Conservation (phyloP, 2,888 invertebrate species). For the Himalopsyche anomala region DNA sequence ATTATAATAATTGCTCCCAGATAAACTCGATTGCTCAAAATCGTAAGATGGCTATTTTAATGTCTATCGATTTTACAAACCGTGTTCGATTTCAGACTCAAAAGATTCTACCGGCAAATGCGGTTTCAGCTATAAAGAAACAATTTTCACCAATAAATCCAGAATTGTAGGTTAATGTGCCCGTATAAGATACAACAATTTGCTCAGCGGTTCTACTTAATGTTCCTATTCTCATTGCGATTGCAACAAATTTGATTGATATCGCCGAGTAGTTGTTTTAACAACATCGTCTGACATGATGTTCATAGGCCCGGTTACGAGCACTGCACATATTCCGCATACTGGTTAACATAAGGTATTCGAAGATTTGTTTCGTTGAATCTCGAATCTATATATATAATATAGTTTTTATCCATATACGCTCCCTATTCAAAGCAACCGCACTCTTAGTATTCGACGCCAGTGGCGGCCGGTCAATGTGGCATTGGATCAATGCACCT, state of each 20-base stretch:
- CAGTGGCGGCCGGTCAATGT: too few species aligned
- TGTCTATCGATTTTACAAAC: constrained; percentile 39
- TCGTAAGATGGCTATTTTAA: constrained; percentile 16
- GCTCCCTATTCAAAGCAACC: too few species aligned
- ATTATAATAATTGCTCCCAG: constrained; percentile 32
- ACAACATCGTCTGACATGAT: not conserved
- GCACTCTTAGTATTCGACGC: too few species aligned
- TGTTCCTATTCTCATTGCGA: constrained; percentile 22
- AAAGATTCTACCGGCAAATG: constrained; percentile 6
- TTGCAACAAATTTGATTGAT: not conserved
- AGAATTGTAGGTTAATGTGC: constrained; percentile 38
- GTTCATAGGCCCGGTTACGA: too few species aligned
- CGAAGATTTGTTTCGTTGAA: too few species aligned
- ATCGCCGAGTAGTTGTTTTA: constrained; percentile 1
- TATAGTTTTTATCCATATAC: too few species aligned
- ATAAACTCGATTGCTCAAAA: constrained; percentile 31
- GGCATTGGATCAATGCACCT: too few species aligned
- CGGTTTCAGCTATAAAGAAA: constrained; percentile 14
- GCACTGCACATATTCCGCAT: too few species aligned
- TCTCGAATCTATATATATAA: too few species aligned
- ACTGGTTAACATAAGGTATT: too few species aligned
- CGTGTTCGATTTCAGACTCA: constrained; percentile 1
- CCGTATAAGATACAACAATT: not conserved
- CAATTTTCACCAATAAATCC: constrained; percentile 37
- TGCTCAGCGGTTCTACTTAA: not conserved